A percentile compares a stretch with the other conserved stretches of the same genome.
Conservation (phyloP, 1,140 invertebrate species). For the Drosophila nebulosa region DNA sequence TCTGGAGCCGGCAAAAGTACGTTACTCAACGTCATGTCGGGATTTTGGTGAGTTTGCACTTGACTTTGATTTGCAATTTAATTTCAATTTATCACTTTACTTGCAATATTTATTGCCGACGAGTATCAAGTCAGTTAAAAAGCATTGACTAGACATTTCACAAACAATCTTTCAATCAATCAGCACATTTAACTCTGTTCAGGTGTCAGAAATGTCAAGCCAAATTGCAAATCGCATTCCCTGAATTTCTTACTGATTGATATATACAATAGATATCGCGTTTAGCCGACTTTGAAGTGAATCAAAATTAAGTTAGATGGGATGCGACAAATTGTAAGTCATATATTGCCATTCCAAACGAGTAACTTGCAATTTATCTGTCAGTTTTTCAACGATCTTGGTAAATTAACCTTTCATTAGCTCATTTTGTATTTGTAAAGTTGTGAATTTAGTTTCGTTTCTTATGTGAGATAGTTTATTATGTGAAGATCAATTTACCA, state of each 20-base stretch:
- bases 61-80: constrained; percentile 8
- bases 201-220: constrained; percentile 17
- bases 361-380: not conserved
- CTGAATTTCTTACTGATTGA: constrained; percentile 1
- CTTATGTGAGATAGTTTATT: too few relatives aligned
- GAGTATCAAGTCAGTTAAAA: constrained; percentile 14
- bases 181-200: constrained; percentile 32
- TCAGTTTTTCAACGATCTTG: not conserved
- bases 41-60: constrained; percentile 80
- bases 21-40: constrained; percentile 86
- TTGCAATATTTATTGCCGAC: constrained; percentile 5
- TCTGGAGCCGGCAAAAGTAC: constrained; percentile 90
- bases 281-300: not conserved
- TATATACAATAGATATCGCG: not conserved
- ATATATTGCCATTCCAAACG: not conserved
- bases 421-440: too few relatives aligned
- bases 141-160: constrained; percentile 8
- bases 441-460: too few relatives aligned
- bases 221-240: constrained; percentile 20
- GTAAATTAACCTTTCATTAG: not conserved
- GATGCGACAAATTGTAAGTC: not conserved
- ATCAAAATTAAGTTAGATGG: not conserved
- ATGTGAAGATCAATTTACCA: too few relatives aligned
- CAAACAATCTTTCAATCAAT: constrained; percentile 35
- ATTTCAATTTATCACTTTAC: not conserved